A percentile compares a stretch with the other conserved stretches of the same genome.
Conservation (phyloP, 2,113 vertebrate species). For the Seriola dumerili region DNA sequence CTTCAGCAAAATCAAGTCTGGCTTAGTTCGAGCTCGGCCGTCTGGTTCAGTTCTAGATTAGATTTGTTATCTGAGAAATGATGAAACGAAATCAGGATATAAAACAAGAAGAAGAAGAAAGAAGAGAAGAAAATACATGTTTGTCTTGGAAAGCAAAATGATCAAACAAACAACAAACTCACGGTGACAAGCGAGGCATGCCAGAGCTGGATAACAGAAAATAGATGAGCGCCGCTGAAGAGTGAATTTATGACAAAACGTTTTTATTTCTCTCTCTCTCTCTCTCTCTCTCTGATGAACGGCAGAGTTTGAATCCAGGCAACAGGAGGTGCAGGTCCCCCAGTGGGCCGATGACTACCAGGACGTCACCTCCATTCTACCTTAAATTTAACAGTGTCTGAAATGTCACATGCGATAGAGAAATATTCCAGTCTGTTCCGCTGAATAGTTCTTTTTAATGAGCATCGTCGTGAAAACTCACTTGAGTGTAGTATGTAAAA, state of each 20-base stretch:
- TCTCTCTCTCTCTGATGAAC: neutral
- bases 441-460: slow-evolving; percentile 6
- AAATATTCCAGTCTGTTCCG: slow-evolving; percentile 8
- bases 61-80: neutral
- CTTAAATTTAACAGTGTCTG: slow-evolving; percentile 19
- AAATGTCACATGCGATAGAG: neutral
- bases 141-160: slow-evolving; percentile 24
- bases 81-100: neutral
- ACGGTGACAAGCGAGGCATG: neutral
- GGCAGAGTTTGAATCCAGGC: neutral
- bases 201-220: slow-evolving; percentile 7
- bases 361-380: slow-evolving; percentile 26
- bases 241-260: slow-evolving; percentile 1
- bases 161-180: slow-evolving; percentile 24
- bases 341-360: neutral
- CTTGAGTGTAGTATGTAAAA: neutral
- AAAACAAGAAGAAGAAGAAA: neutral
- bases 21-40: neutral
- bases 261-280: neutral
- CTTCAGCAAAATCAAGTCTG: neutral
- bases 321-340: slow-evolving; percentile 1
- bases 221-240: neutral
- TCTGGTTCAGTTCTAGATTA: neutral
- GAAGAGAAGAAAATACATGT: neutral
- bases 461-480: slow-evolving; percentile 14